Conservation (phyloP, 2,113 vertebrate genomes). For the Serinus canaria region DNA sequence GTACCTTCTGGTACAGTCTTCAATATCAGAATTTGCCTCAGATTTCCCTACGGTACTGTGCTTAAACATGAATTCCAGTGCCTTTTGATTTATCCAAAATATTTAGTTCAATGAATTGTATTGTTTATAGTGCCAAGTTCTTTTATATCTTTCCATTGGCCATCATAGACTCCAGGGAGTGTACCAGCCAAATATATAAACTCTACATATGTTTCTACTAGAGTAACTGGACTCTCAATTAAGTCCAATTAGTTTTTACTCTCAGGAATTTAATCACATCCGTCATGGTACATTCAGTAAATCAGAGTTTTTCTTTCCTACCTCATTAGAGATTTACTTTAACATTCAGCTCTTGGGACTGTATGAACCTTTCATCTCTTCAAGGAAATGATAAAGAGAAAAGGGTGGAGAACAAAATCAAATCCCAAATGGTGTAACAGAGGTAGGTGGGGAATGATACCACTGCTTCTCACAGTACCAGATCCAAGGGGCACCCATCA, state of each 20-base stretch:
- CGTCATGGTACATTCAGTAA: conserved; percentile 53
- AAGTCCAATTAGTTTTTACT: conserved; percentile 54
- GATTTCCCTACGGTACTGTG: neutral
- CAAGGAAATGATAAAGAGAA: neutral
- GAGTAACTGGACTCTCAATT: conserved; percentile 64
- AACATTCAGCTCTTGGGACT: conserved; percentile 5
- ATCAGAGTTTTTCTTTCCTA: conserved; percentile 24
- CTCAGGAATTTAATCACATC: conserved; percentile 66
- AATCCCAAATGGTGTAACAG: neutral
- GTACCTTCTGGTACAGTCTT: neutral
- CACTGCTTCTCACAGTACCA: neutral
- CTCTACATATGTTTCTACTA: conserved; percentile 58
- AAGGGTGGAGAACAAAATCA: neutral
- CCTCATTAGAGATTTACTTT: neutral
- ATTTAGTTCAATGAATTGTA: neutral
- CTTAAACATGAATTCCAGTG: neutral
- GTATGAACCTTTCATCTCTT: conserved; percentile 23
- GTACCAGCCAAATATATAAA: conserved; percentile 66
- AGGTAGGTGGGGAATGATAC: neutral
- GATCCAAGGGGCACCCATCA: neutral
- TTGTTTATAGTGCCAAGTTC: conserved; percentile 15
- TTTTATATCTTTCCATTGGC: conserved; percentile 22
- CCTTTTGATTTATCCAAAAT: conserved; percentile 19
- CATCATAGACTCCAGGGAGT: conserved; percentile 1
- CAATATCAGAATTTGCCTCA: neutral